Percentiles rank a stretch among this genome's conserved stretches.
These are phyloP conservation scores for Porites evermanni DNA, from an alignment of 92 coral and sea anemone species.

Conservation along the genomic window DNA sequence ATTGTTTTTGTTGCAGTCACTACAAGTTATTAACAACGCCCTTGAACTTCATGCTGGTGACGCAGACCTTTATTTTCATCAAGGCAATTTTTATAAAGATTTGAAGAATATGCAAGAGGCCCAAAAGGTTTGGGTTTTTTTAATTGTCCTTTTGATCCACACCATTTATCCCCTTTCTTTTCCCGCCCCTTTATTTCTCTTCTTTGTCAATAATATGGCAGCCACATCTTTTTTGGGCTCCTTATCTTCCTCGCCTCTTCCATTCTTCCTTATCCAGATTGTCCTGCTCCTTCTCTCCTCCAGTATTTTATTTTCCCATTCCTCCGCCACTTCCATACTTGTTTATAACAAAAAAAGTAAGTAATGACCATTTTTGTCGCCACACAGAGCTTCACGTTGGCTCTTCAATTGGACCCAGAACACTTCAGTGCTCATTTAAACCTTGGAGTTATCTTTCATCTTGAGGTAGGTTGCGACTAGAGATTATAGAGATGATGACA, in stretches of 20 bases:
- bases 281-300: neutral
- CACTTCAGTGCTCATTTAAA: constrained; percentile 85
- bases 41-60: constrained; percentile 17
- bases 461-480: constrained; percentile 60
- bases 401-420: constrained; percentile 64
- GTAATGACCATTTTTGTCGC: neutral
- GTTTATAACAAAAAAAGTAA: too few species aligned
- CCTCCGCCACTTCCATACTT: neutral
- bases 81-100: constrained; percentile 82
- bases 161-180: neutral
- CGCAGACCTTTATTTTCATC: constrained; percentile 77
- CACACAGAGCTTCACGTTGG: constrained; percentile 66
- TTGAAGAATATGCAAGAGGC: constrained; percentile 75
- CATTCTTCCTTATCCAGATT: neutral
- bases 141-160: neutral
- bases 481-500: neutral
- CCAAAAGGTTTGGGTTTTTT: constrained; percentile 57
- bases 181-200: neutral
- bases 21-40: constrained; percentile 52
- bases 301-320: neutral
- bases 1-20: constrained; percentile 51
- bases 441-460: constrained; percentile 85
- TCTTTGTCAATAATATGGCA: neutral
- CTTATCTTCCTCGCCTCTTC: neutral
- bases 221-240: neutral